A percentile compares a stretch with the other conserved stretches of the same genome.
phyloP scores from a whole-genome alignment of 2,797 vertebrate species.

The Enteromius argenteus region DNA sequence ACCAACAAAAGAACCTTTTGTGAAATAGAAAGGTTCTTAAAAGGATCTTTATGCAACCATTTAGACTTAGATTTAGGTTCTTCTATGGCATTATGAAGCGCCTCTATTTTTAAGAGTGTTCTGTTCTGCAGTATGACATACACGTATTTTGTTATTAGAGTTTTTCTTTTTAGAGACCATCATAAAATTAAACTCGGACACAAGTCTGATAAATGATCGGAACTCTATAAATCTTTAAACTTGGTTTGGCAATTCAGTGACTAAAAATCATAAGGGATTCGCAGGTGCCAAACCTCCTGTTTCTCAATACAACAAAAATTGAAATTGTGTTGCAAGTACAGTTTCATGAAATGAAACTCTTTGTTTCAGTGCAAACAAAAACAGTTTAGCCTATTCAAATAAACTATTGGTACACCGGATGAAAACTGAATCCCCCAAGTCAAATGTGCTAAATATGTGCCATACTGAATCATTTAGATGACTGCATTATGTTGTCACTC shows the following conservation, averaged over 20 bases:
- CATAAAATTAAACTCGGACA: constrained; percentile 6
- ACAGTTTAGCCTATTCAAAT: constrained; percentile 30
- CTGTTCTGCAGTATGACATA: background rate
- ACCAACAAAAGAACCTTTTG: too few species aligned
- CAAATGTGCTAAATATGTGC: constrained; percentile 8
- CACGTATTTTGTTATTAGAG: background rate
- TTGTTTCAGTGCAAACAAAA: constrained; percentile 39
- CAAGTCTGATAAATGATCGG: constrained; percentile 12
- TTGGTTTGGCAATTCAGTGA: constrained; percentile 31
- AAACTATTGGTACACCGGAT: constrained; percentile 32
- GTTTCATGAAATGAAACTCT: constrained; percentile 31
- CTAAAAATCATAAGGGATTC: constrained; percentile 20
- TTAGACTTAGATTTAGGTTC: too few species aligned
- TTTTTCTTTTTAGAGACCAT: background rate
- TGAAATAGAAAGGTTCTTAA: too few species aligned
- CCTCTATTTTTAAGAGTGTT: too few species aligned
- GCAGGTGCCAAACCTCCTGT: constrained; percentile 22
- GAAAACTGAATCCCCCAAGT: constrained; percentile 25
- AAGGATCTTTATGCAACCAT: too few species aligned
- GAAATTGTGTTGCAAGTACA: constrained; percentile 39
- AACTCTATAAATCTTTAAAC: constrained; percentile 33
- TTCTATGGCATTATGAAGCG: too few species aligned
- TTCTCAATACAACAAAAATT: constrained; percentile 36
- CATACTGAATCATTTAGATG: constrained; percentile 16
- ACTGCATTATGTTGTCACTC: background rate